Evolutionary conservation across 2,797 vertebrate species (phyloP).

Genomic region (Sebastes itinus): DNA sequence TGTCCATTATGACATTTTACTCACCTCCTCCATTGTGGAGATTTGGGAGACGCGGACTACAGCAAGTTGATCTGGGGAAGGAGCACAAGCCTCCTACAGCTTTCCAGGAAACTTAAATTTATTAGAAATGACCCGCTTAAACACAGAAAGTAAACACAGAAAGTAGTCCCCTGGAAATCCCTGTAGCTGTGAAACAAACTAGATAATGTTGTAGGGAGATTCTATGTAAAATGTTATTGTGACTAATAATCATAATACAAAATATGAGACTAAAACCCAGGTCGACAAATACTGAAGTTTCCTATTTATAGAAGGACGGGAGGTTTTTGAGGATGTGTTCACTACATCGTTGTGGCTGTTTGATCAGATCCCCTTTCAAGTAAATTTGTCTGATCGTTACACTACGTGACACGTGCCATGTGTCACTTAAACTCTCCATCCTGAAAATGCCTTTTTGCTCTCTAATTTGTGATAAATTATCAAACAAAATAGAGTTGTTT

Average conservation of each 20-base stretch:
- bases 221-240: neutral
- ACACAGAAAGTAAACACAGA: neutral
- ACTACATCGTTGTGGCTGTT: neutral
- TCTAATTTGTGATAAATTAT: no score
- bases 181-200: neutral
- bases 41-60: neutral
- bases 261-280: neutral
- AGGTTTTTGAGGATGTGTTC: neutral
- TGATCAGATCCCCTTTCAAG: neutral
- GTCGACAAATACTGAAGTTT: neutral
- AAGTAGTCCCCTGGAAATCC: neutral
- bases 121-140: neutral
- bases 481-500: no score
- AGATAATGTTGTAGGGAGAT: neutral
- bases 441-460: no score
- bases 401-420: neutral
- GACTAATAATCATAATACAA: neutral
- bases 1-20: neutral
- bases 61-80: neutral
- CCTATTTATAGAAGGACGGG: neutral
- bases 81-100: neutral
- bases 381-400: neutral
- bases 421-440: neutral
- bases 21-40: neutral
- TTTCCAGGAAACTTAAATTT: conserved; percentile 13